A percentile compares a stretch with the other conserved stretches of the same genome.
phyloP scores from a whole-genome alignment of 2,113 vertebrate genomes.

The Trematomus loennbergii region DNA sequence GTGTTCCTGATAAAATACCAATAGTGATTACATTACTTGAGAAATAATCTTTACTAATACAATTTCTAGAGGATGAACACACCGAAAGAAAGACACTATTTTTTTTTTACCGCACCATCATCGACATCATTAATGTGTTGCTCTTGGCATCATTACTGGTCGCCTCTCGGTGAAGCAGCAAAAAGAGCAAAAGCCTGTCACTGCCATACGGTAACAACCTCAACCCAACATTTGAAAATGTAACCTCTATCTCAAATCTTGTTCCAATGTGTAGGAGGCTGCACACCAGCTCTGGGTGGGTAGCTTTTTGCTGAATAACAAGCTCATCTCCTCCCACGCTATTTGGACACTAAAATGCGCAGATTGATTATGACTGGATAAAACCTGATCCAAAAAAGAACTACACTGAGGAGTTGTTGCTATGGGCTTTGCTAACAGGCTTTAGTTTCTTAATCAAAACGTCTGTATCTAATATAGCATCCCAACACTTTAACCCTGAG shows the following conservation, averaged over 20 bases:
- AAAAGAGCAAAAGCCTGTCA: not conserved
- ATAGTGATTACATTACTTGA: too few species aligned
- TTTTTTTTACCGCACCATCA: not conserved
- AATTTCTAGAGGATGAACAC: not conserved
- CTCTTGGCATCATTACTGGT: not conserved
- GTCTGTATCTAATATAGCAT: conserved; percentile 1
- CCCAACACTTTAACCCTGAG: not conserved
- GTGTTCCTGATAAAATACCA: not conserved
- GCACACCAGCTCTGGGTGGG: conserved; percentile 28
- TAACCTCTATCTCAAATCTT: conserved; percentile 58
- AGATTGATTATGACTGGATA: conserved; percentile 36
- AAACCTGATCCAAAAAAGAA: conserved; percentile 39
- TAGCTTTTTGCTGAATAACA: conserved; percentile 70
- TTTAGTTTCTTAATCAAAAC: conserved; percentile 31
- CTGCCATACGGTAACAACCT: conserved; percentile 10
- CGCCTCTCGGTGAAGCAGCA: conserved; percentile 4
- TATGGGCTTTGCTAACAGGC: conserved; percentile 18
- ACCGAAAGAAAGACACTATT: not conserved
- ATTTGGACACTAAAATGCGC: conserved; percentile 50
- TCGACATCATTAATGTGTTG: not conserved
- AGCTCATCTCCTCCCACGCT: conserved; percentile 58
- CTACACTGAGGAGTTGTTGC: conserved; percentile 39
- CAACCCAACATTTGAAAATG: conserved; percentile 39
- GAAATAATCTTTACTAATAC: too few species aligned
- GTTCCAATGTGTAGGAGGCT: conserved; percentile 58